Conservation (phyloP, 2,797 vertebrate genomes). For the Cuniculus paca region DNA sequence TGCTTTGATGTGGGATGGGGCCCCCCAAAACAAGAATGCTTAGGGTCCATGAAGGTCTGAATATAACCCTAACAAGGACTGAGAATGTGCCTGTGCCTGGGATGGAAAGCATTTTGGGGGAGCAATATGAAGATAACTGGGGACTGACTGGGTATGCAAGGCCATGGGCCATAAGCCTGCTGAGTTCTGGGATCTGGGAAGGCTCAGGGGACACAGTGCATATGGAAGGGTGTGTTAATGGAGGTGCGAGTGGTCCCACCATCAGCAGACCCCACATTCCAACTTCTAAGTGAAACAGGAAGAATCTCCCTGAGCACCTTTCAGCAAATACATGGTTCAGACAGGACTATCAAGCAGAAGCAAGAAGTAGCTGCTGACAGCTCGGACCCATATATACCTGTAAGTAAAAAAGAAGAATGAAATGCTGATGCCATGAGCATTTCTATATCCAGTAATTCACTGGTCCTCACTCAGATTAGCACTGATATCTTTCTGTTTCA, state of each 20-base stretch:
- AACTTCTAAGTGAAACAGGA: neutral
- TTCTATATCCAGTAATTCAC: neutral
- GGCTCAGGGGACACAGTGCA: neutral
- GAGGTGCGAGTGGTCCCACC: neutral
- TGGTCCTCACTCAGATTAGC: neutral
- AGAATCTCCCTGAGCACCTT: neutral
- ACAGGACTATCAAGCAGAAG: neutral
- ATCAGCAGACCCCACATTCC: neutral
- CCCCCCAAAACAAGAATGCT: slow-evolving; percentile 9
- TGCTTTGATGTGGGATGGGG: neutral
- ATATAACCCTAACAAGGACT: neutral
- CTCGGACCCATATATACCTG: neutral
- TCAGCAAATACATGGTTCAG: neutral
- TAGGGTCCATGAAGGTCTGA: neutral
- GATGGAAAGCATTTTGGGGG: neutral
- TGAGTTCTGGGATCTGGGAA: neutral
- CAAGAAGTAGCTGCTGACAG: slow-evolving; percentile 1
- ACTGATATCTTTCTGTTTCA: neutral
- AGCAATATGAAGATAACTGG: neutral
- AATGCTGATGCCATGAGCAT: neutral
- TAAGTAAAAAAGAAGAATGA: neutral
- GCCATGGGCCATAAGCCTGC: neutral
- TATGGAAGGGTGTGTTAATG: neutral
- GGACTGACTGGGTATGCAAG: neutral
- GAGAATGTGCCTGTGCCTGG: neutral